Conservation (phyloP, 2,797 vertebrate species). For the Micromesistius poutassou region DNA sequence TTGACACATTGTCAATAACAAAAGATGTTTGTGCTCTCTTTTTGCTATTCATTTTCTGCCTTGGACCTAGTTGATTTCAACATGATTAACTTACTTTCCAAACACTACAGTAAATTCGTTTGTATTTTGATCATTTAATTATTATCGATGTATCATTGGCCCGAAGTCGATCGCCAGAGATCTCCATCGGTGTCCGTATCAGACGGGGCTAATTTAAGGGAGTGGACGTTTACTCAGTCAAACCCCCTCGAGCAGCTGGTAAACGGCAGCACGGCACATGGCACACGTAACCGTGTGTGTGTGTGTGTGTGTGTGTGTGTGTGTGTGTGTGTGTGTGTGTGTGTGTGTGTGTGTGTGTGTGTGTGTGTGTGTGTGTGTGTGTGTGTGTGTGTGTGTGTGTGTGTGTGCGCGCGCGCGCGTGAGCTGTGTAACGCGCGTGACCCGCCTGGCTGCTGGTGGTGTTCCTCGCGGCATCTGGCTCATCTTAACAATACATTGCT, state of each 20-base stretch:
- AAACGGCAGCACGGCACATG: conserved; percentile 71
- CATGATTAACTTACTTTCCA: not conserved
- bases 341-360: not conserved
- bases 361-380: conserved; percentile 17
- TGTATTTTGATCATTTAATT: not conserved
- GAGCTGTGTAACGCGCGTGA: conserved; percentile 66
- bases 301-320: conserved; percentile 20
- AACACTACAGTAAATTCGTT: not conserved
- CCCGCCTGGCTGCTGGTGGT: conserved; percentile 72
- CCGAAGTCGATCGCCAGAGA: not conserved
- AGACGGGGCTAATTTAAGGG: conserved; percentile 66
- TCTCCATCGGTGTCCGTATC: conserved; percentile 38
- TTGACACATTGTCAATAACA: not conserved
- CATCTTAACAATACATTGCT: conserved; percentile 63
- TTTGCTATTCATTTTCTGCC: not conserved
- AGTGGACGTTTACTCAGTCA: conserved; percentile 69
- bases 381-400: conserved; percentile 20
- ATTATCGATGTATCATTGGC: not conserved
- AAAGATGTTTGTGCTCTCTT: not conserved
- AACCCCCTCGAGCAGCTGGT: conserved; percentile 73
- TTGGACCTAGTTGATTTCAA: not conserved
- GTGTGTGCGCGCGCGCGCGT: conserved; percentile 37
- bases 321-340: conserved; percentile 5
- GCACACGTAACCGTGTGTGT: conserved; percentile 42
- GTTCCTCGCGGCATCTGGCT: conserved; percentile 63